Evolutionary conservation across 2,113 vertebrate genomes (phyloP).

Genomic region (Siniperca knerii): DNA sequence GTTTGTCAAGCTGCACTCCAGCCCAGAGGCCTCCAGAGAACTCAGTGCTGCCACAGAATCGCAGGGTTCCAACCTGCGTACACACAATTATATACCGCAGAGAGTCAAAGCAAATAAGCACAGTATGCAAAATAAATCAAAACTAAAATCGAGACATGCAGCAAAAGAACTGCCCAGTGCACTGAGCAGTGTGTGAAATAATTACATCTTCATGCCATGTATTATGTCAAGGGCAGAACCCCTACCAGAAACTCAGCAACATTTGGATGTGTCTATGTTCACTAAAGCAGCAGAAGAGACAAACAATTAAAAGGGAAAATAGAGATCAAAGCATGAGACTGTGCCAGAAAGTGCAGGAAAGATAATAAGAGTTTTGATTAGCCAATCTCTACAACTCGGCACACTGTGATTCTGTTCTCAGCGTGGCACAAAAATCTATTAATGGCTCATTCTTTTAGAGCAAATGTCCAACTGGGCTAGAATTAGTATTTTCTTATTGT

Average conservation of each 20-base stretch:
- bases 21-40: slow-evolving; percentile 98
- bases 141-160: not conserved
- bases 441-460: slow-evolving; percentile 51
- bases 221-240: slow-evolving; percentile 14
- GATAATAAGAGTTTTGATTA: slow-evolving; percentile 76
- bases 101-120: slow-evolving; percentile 7
- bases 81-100: slow-evolving; percentile 1
- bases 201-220: slow-evolving; percentile 31
- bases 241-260: slow-evolving; percentile 13
- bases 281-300: slow-evolving; percentile 39
- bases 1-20: slow-evolving; percentile 93
- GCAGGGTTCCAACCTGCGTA: slow-evolving; percentile 89
- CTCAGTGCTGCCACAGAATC: slow-evolving; percentile 93
- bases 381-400: slow-evolving; percentile 39
- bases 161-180: not conserved
- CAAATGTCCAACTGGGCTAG: not conserved
- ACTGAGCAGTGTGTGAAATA: slow-evolving; percentile 4
- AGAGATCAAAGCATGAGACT: slow-evolving; percentile 41
- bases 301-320: slow-evolving; percentile 57
- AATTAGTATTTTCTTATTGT: slow-evolving; percentile 9
- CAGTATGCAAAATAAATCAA: not conserved
- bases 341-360: slow-evolving; percentile 1
- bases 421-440: slow-evolving; percentile 53
- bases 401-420: slow-evolving; percentile 11
- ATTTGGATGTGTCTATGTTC: slow-evolving; percentile 38